Conservation (phyloP, 2,113 vertebrate species). For the Ia io region DNA sequence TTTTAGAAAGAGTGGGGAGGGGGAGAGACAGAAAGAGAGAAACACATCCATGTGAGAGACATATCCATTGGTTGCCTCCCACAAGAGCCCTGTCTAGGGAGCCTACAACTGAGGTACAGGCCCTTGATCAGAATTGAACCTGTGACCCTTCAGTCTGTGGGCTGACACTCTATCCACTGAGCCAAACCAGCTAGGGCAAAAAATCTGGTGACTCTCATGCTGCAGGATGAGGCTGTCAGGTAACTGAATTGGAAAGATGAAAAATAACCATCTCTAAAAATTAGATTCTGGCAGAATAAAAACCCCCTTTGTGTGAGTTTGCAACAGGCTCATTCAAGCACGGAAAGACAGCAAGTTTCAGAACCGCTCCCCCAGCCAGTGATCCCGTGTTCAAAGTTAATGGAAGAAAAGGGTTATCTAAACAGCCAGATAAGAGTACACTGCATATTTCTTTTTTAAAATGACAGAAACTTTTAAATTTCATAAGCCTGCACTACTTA, state of each 20-base stretch:
- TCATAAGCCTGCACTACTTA: conserved; percentile 44
- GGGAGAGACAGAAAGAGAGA: no score
- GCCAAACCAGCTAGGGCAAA: no score
- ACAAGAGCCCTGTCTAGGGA: no score
- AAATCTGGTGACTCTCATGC: background rate
- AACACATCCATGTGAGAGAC: no score
- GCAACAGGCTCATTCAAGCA: conserved; percentile 42
- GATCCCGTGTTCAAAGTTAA: background rate
- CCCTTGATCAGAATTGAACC: no score
- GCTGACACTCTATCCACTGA: no score
- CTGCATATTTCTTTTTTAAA: background rate
- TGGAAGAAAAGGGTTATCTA: conserved; percentile 34
- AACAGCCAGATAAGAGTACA: conserved; percentile 31
- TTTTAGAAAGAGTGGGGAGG: no score
- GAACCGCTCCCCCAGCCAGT: background rate
- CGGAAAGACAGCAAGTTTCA: background rate
- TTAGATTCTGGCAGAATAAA: conserved; percentile 60
- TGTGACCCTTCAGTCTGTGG: no score
- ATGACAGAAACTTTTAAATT: conserved; percentile 20
- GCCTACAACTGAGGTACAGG: no score
- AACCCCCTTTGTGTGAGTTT: conserved; percentile 46
- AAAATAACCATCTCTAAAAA: conserved; percentile 42
- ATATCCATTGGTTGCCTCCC: no score
- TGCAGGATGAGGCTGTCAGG: background rate
- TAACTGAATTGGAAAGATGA: conserved; percentile 38